Evolutionary conservation across 2,797 vertebrate species (phyloP).

Genomic region (Cyprinodon diabolis): DNA sequence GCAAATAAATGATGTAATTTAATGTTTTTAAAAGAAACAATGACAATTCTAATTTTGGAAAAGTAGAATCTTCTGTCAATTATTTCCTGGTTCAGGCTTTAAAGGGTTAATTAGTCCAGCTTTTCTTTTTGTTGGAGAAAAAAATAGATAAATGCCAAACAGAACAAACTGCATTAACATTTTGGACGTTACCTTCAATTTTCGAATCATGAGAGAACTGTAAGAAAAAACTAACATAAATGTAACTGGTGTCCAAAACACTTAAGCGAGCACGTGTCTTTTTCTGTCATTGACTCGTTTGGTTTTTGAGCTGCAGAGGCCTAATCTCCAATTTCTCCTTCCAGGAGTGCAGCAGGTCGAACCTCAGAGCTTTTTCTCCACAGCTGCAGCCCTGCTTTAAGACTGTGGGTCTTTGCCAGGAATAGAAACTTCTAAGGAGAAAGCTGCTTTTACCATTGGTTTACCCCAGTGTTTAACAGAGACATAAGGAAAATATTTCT

Average conservation of each 20-base stretch:
- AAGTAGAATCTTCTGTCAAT: too few relatives aligned
- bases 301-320: slow-evolving; percentile 42
- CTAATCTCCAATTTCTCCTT: slow-evolving; percentile 64
- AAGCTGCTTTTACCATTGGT: slow-evolving; percentile 33
- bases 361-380: slow-evolving; percentile 42
- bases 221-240: neutral
- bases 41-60: too few relatives aligned
- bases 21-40: too few relatives aligned
- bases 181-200: neutral
- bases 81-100: too few relatives aligned
- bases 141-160: neutral
- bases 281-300: slow-evolving; percentile 67
- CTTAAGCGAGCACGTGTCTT: slow-evolving; percentile 8
- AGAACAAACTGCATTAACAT: neutral
- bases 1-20: too few relatives aligned
- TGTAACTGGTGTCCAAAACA: neutral
- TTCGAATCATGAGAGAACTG: neutral
- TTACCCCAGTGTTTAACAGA: slow-evolving; percentile 37
- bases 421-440: slow-evolving; percentile 56
- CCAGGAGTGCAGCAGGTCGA: slow-evolving; percentile 74
- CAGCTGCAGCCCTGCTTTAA: slow-evolving; percentile 42
- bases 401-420: slow-evolving; percentile 27
- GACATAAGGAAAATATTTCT: slow-evolving; percentile 39
- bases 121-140: neutral
- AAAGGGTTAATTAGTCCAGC: neutral